Percentiles rank a stretch among this genome's conserved stretches.
Conservation (phyloP, 2,888 invertebrate genomes). For the Megamerina dolium region DNA sequence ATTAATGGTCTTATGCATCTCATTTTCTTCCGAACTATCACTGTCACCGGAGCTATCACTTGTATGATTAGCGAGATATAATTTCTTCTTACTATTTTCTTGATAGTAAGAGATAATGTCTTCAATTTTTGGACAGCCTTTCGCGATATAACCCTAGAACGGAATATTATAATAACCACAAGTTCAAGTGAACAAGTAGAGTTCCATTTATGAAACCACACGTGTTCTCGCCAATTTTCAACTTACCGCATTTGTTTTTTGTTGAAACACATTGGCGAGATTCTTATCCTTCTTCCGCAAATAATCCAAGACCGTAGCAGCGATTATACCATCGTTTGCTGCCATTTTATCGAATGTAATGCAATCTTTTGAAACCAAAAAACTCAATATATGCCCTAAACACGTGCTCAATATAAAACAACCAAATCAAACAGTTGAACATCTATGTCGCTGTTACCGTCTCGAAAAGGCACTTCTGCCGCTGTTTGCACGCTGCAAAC, state of each 20-base stretch:
- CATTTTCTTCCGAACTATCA: constrained; percentile 37
- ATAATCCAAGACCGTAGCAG: constrained; percentile 62
- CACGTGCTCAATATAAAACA: too few species aligned
- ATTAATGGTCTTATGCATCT: constrained; percentile 11
- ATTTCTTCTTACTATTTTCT: constrained; percentile 51
- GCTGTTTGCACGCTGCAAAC: too few species aligned
- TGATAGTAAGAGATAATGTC: constrained; percentile 58
- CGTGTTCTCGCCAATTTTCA: constrained; percentile 2
- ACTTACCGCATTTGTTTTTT: constrained; percentile 72
- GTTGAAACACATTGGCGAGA: constrained; percentile 62
- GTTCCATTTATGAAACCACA: too few species aligned
- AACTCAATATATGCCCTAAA: too few species aligned
- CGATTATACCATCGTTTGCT: constrained; percentile 47
- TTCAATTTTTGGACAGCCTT: constrained; percentile 60
- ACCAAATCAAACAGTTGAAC: too few species aligned
- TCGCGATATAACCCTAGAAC: constrained; percentile 58
- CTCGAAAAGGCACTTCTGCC: too few species aligned
- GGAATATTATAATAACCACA: constrained; percentile 7
- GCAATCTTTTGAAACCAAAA: too few species aligned
- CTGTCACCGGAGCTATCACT: constrained; percentile 40
- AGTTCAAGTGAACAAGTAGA: too few species aligned
- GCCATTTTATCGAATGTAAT: too few species aligned
- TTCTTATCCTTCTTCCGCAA: constrained; percentile 59
- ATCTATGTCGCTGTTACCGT: too few species aligned
- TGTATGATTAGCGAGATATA: constrained; percentile 37